Evolutionary conservation across 2,797 vertebrate genomes (phyloP).

Genomic region (Sebastes iracundus): DNA sequence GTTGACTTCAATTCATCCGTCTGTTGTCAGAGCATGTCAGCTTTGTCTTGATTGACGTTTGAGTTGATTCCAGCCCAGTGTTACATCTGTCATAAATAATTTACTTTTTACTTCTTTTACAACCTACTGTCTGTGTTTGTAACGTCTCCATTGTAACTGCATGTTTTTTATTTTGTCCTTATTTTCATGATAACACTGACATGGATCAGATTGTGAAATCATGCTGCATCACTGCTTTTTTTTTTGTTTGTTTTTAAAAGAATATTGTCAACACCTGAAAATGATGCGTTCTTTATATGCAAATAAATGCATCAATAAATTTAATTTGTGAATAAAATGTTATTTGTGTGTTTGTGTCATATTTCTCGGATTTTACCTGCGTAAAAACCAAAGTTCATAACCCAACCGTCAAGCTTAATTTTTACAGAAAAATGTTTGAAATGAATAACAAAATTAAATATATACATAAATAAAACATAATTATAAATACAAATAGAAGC

Average conservation of each 20-base stretch:
- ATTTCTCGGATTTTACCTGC: background rate
- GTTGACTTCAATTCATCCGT: background rate
- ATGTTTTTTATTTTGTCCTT: background rate
- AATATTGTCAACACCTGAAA: background rate
- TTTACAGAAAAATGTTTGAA: background rate
- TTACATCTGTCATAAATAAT: background rate
- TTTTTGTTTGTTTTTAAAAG: background rate
- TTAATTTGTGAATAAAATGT: background rate
- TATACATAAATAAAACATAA: background rate
- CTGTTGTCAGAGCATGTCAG: background rate
- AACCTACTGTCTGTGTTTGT: background rate
- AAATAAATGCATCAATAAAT: constrained; percentile 54
- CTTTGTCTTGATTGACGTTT: background rate
- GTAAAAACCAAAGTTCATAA: background rate
- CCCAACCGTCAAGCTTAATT: background rate
- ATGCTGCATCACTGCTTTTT: background rate
- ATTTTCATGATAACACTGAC: background rate
- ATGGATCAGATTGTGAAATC: background rate
- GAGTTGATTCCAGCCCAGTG: background rate
- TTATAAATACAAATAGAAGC: background rate
- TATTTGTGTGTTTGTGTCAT: background rate
- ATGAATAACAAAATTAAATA: background rate
- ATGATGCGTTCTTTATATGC: background rate
- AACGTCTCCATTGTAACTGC: background rate
- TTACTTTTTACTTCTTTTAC: constrained; percentile 13